Base-by-base conservation (phyloP, 2,113 vertebrate species). In the Leptobrachium leishanense region DNA sequence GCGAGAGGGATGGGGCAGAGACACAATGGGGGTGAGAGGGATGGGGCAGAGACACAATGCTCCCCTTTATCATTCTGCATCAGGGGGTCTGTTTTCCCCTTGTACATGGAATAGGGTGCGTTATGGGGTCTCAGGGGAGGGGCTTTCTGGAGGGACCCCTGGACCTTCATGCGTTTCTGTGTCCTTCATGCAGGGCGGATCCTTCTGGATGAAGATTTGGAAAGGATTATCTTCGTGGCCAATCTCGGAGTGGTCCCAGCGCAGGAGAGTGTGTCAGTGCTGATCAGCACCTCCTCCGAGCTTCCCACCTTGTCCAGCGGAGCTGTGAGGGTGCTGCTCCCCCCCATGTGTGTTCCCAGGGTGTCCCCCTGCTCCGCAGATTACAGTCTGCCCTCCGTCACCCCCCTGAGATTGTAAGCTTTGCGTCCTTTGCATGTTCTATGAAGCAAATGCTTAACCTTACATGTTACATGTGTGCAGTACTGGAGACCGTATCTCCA, bases 281-380 rank as follows among this genome's bases (percentile, higher is more conserved):
- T 95, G 84, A 93, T 99, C 86, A 98, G 96, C 85, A 99, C 96
- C 0, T 98, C 97, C 13, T 98, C 96, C 0, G 97, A 99, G 88
- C 94, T 98, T 2, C 89, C 83, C 8, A 98, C 97, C 0, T 90
- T 98, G 68, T 92, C 96, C 81, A 95, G 89, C 0, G 97, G 97
- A 1, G 96, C 94, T 0, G 92, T 99, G 83, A 88, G 86, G 64
- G 95, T 99, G 67, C 87, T 92, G 1, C 94, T 97, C 0, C 97
- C 97, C 0, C 85, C 94, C 0, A 91, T 95, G 68, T 99, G 96
- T 6, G 92, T 93, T 9, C 97, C 97, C 0, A 92, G 84, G 0
- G 94, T 99, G 20, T 91, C 94, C 77, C 92, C 95, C 82, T 89
- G 88, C 86, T 87, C 91, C 84, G 86, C 90, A 0, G 92, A 95